A percentile compares a stretch with the other conserved stretches of the same genome.
These are phyloP conservation scores for Spheniscus humboldti DNA, from an alignment of 2,797 vertebrate species.

Conservation along the genomic window DNA sequence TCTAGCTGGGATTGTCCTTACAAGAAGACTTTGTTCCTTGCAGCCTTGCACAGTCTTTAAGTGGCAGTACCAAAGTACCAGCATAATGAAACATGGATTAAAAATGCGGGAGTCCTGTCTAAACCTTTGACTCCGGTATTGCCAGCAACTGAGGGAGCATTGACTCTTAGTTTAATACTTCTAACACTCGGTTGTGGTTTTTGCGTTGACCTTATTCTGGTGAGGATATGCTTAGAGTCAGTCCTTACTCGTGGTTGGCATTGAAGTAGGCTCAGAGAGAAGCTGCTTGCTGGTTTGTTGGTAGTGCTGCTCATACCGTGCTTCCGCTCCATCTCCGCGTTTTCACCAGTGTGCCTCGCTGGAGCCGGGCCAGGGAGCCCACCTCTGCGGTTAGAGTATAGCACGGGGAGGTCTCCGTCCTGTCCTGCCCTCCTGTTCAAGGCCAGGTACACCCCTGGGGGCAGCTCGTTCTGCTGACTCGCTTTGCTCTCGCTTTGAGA, in stretches of 20 bases:
- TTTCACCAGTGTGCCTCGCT: fast-evolving
- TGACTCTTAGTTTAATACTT: not conserved
- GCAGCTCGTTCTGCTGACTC: not conserved
- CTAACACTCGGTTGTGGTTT: not conserved
- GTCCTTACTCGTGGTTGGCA: not conserved
- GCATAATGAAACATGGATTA: not conserved
- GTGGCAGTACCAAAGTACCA: not conserved
- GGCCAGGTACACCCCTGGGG: not conserved
- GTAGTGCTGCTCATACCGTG: not conserved
- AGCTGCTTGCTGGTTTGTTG: not conserved
- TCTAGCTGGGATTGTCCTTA: not conserved
- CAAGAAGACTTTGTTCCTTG: not conserved
- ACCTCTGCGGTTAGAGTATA: fast-evolving
- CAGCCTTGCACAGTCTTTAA: not conserved
- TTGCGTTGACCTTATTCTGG: not conserved
- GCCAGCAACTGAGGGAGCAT: not conserved
- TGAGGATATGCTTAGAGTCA: not conserved
- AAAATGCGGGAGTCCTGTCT: not conserved
- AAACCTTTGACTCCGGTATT: not conserved
- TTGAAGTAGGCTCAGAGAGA: not conserved
- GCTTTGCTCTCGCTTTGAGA: fast-evolving
- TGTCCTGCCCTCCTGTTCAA: not conserved
- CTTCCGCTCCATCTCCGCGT: not conserved
- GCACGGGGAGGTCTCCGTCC: not conserved
- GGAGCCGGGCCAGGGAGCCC: not conserved